Evolutionary conservation across 1,140 invertebrate species (phyloP).

Genomic region (Holcopasites calliopsidis): DNA sequence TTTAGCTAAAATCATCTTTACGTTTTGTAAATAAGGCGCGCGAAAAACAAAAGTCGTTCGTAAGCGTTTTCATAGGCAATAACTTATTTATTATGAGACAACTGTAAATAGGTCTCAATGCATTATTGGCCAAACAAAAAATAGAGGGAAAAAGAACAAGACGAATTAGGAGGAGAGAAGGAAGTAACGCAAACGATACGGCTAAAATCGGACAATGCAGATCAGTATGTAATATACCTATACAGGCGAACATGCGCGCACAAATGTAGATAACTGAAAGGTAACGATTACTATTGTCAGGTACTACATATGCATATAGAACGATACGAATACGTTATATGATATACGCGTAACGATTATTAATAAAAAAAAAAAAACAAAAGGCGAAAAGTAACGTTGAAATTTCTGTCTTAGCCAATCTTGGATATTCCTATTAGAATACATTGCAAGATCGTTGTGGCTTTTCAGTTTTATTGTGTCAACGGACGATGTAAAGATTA

Average conservation of each 20-base stretch:
- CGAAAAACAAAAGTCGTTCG: slow-evolving; percentile 45
- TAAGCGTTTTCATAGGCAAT: slow-evolving; percentile 75
- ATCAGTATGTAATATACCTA: slow-evolving; percentile 35
- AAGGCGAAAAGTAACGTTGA: slow-evolving; percentile 64
- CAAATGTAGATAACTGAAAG: slow-evolving; percentile 76
- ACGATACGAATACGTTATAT: slow-evolving; percentile 69
- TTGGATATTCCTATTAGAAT: not conserved
- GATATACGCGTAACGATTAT: slow-evolving; percentile 78
- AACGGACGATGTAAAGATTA: not conserved
- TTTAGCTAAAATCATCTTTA: slow-evolving; percentile 56
- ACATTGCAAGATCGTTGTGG: too few species aligned
- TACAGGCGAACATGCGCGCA: slow-evolving; percentile 51
- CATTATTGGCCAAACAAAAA: too few species aligned
- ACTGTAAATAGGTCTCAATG: slow-evolving; percentile 45
- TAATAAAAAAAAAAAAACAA: slow-evolving; percentile 55
- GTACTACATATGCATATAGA: slow-evolving; percentile 70
- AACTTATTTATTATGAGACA: slow-evolving; percentile 76
- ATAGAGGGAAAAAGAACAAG: too few species aligned
- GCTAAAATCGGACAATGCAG: slow-evolving; percentile 23
- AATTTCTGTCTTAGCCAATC: slow-evolving; percentile 44
- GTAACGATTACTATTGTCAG: slow-evolving; percentile 78
- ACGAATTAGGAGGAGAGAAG: too few species aligned
- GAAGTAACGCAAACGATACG: slow-evolving; percentile 43
- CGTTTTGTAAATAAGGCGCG: slow-evolving; percentile 73
- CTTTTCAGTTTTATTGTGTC: not conserved